These are phyloP conservation scores for Alosa sapidissima DNA, from an alignment of 2,797 vertebrate genomes.

Conservation along the genomic window DNA sequence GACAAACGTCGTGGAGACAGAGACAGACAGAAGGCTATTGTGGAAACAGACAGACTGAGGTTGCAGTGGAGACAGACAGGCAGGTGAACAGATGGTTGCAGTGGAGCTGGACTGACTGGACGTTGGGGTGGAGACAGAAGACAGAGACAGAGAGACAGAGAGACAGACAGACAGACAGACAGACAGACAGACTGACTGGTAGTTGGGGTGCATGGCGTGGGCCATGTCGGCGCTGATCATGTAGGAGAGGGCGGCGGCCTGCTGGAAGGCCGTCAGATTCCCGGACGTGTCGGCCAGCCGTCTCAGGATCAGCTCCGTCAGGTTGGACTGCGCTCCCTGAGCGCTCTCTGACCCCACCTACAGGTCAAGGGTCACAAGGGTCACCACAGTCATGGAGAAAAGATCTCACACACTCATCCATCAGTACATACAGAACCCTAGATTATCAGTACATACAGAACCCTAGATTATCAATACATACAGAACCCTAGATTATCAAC, in stretches of 20 bases:
- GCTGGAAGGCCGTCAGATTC: conserved; percentile 88
- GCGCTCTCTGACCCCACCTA: conserved; percentile 95
- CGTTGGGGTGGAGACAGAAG: not conserved
- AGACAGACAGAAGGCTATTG: too few relatives aligned
- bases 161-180: not conserved
- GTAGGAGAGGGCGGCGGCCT: conserved; percentile 88
- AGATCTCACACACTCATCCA: not conserved
- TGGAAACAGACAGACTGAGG: not conserved
- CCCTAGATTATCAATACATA: too few relatives aligned
- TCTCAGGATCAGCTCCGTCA: conserved; percentile 90
- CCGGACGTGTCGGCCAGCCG: conserved; percentile 79
- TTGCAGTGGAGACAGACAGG: not conserved
- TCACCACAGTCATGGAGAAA: not conserved
- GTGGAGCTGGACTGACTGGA: not conserved
- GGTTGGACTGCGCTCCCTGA: conserved; percentile 89
- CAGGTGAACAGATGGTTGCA: not conserved
- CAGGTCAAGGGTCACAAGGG: conserved; percentile 17
- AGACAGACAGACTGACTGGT: conserved; percentile 55
- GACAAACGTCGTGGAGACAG: not conserved
- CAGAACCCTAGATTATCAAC: too few relatives aligned
- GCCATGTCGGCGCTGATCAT: conserved; percentile 99
- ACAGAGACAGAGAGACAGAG: not conserved
- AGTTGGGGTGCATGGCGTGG: conserved; percentile 95
- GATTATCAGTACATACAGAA: too few relatives aligned
- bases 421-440: not conserved